These are phyloP conservation scores for Brachylomia viminalis DNA, from an alignment of 2,888 invertebrate genomes.

Conservation along the genomic window DNA sequence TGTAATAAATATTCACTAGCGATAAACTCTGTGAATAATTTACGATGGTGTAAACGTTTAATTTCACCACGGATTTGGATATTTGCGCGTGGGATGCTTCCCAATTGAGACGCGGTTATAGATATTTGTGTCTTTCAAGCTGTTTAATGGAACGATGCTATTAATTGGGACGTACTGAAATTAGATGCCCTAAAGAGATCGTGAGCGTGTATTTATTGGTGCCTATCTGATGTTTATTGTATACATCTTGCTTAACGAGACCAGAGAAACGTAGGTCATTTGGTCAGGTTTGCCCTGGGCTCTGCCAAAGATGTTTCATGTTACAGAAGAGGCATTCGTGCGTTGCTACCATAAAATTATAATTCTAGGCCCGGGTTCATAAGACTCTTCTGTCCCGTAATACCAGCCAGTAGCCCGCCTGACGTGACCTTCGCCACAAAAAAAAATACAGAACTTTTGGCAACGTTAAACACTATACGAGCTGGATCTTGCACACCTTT, in stretches of 20 bases:
- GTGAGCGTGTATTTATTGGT: constrained; percentile 6
- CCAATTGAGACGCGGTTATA: constrained; percentile 50
- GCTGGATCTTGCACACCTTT: neutral
- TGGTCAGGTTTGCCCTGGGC: neutral
- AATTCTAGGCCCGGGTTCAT: neutral
- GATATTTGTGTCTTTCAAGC: constrained; percentile 44
- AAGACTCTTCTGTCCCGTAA: too few species aligned
- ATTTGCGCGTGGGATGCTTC: constrained; percentile 67
- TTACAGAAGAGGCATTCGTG: neutral
- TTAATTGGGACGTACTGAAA: constrained; percentile 39
- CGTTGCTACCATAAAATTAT: neutral
- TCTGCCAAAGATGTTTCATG: neutral
- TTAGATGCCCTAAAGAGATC: constrained; percentile 17
- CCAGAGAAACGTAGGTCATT: neutral
- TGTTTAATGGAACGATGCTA: constrained; percentile 41
- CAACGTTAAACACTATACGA: neutral
- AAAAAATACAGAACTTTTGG: constrained; percentile 2
- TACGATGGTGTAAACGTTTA: constrained; percentile 84
- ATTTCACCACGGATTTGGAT: constrained; percentile 79
- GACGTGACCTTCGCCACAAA: constrained; percentile 4
- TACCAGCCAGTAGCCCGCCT: neutral
- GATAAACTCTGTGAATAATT: constrained; percentile 87
- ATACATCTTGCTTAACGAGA: neutral
- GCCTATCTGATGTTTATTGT: constrained; percentile 3
- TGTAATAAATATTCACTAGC: constrained; percentile 87